phyloP scores from a whole-genome alignment of 2,888 invertebrate genomes.

The Cheilosia grossa region DNA sequence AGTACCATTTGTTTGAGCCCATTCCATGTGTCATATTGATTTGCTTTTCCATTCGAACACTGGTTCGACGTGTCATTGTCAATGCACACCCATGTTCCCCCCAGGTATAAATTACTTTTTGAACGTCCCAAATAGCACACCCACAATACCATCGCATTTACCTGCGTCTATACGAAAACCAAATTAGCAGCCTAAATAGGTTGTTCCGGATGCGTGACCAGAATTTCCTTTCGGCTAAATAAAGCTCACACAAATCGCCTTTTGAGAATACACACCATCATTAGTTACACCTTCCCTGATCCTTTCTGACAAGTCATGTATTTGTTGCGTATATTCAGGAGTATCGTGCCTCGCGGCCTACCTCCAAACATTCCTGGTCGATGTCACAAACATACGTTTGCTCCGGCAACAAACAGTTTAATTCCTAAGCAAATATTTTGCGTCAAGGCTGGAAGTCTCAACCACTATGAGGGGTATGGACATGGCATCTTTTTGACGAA shows the following conservation, averaged over 20 bases:
- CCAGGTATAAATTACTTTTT: background rate
- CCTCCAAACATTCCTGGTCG: background rate
- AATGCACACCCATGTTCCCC: background rate
- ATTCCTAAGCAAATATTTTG: background rate
- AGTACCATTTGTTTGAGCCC: conserved; percentile 36
- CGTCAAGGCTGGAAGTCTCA: background rate
- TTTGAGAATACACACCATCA: conserved; percentile 25
- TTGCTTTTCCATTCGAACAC: background rate
- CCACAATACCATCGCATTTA: background rate
- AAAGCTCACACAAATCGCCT: conserved; percentile 6
- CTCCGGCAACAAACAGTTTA: background rate
- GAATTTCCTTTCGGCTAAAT: conserved; percentile 9
- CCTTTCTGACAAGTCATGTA: conserved; percentile 22
- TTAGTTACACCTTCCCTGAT: conserved; percentile 37
- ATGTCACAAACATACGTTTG: conserved; percentile 23
- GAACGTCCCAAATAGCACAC: conserved; percentile 5
- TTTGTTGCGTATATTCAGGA: background rate
- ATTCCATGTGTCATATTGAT: conserved; percentile 32
- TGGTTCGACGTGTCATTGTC: conserved; percentile 7
- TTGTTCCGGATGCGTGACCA: conserved; percentile 41
- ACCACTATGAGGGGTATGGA: background rate
- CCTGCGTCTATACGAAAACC: conserved; percentile 3
- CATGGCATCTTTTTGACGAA: conserved; percentile 15
- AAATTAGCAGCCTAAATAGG: conserved; percentile 49
- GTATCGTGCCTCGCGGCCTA: background rate